phyloP scores from a whole-genome alignment of 2,113 vertebrate genomes.

The Emydocephalus ijimae region DNA sequence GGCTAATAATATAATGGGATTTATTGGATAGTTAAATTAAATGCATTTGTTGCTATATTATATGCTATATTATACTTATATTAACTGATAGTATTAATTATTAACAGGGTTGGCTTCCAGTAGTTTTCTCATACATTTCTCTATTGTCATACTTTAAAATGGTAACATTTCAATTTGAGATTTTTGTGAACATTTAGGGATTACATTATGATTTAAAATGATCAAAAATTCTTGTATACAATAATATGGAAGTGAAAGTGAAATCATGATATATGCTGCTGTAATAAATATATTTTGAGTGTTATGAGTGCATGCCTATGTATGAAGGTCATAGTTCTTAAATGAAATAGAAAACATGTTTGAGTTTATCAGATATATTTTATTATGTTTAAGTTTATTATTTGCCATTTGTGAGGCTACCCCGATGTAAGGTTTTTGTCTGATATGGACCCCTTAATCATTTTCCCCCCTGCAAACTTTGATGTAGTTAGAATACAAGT shows the following conservation, averaged over 20 bases:
- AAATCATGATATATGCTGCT: background rate
- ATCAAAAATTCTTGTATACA: background rate
- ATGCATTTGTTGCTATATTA: background rate
- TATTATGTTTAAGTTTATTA: background rate
- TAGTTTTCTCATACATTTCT: background rate
- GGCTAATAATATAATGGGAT: background rate
- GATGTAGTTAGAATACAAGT: background rate
- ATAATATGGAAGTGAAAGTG: background rate
- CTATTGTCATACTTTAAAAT: background rate
- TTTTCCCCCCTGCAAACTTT: background rate
- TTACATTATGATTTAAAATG: background rate
- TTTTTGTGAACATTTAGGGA: background rate
- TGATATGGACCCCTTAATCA: background rate
- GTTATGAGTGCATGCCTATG: background rate
- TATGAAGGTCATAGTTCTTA: background rate
- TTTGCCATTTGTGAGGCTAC: background rate
- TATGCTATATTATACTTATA: background rate
- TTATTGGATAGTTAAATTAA: background rate
- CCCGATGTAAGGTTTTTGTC: background rate
- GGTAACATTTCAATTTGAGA: background rate
- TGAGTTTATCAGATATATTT: background rate
- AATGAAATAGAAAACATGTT: background rate
- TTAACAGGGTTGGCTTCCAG: background rate
- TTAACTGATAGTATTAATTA: background rate
- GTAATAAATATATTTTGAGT: background rate